Evolutionary conservation across 2,113 vertebrate genomes (phyloP).

Genomic region (Cricetomys ansorgei): DNA sequence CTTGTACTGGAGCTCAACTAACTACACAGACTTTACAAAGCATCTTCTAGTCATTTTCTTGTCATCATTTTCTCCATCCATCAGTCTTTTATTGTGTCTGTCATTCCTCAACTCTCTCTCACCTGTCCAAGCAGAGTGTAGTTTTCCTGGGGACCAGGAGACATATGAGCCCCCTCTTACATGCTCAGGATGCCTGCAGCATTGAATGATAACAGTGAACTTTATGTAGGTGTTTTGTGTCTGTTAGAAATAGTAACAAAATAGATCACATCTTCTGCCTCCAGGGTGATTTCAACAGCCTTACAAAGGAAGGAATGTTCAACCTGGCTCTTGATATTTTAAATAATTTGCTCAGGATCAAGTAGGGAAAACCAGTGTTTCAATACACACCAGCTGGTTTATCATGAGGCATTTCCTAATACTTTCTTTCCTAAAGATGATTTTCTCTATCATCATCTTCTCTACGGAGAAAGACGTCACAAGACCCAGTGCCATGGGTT

Average conservation of each 20-base stretch:
- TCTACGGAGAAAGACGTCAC: background rate
- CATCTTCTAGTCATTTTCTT: background rate
- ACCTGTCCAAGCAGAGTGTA: background rate
- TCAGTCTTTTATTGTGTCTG: background rate
- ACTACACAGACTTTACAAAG: background rate
- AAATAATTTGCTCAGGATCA: conserved; percentile 75
- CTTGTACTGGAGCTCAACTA: background rate
- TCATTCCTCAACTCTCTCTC: background rate
- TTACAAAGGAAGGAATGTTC: conserved; percentile 51
- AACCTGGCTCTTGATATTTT: conserved; percentile 56
- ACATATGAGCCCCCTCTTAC: rapidly evolving
- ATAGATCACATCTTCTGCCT: background rate
- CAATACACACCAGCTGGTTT: conserved; percentile 59
- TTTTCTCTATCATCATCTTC: background rate
- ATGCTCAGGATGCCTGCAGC: background rate
- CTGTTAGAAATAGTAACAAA: background rate
- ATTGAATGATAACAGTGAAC: too few relatives aligned
- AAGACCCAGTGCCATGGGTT: too few relatives aligned
- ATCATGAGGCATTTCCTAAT: background rate
- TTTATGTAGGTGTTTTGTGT: background rate
- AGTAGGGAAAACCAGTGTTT: conserved; percentile 52
- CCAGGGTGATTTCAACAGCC: background rate
- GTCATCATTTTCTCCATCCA: background rate
- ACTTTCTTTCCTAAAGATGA: background rate
- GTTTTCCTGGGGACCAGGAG: background rate